Evolutionary conservation across 2,797 vertebrate genomes (phyloP).

Genomic region (Ceyx erithaca): DNA sequence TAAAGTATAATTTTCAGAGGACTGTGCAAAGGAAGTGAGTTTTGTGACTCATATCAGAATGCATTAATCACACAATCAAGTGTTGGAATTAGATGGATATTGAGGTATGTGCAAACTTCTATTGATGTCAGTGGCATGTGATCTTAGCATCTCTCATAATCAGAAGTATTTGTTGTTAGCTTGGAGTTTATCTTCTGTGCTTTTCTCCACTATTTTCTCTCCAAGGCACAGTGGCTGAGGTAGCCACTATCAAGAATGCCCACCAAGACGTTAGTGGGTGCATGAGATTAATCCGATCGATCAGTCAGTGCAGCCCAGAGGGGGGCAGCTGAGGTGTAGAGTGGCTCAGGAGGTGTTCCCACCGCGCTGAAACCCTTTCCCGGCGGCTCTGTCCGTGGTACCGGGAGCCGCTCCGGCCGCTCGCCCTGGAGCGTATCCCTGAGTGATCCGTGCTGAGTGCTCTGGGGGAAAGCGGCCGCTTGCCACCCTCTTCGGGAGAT

Average conservation of each 20-base stretch:
- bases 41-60: not conserved
- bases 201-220: not conserved
- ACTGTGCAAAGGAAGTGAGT: not conserved
- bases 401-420: not conserved
- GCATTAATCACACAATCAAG: not conserved
- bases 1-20: not conserved
- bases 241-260: not conserved
- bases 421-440: not conserved
- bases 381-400: slow-evolving; percentile 59
- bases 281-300: not conserved
- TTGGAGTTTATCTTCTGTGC: not conserved
- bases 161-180: not conserved
- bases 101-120: not conserved
- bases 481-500: not conserved
- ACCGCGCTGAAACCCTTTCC: not conserved
- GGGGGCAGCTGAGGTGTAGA: not conserved
- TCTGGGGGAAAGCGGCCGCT: not conserved
- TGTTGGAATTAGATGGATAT: not conserved
- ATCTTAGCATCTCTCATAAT: not conserved
- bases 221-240: not conserved
- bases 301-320: not conserved
- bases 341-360: not conserved
- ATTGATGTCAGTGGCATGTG: not conserved
- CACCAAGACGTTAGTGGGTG: fast-evolving
- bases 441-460: not conserved